These are phyloP conservation scores for Alcedo quadribrachys DNA, from an alignment of 2,797 vertebrate genomes.

Conservation along the genomic window DNA sequence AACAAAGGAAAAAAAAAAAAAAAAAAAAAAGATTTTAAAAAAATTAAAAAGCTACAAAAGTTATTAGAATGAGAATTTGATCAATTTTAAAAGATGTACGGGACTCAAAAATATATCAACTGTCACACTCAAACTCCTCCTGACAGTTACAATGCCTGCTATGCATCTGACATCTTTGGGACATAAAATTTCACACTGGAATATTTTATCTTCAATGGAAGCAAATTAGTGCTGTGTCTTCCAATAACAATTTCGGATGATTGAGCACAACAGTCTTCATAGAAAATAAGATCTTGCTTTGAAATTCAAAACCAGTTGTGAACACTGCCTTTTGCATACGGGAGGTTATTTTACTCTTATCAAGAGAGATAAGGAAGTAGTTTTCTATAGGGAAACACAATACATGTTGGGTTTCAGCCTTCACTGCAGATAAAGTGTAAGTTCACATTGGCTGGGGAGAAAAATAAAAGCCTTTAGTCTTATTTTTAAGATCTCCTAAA, in stretches of 20 bases:
- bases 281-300: constrained; percentile 13
- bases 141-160: background rate
- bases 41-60: background rate
- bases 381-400: constrained; percentile 8
- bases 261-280: background rate
- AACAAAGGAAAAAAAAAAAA: too few relatives aligned
- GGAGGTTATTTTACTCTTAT: constrained; percentile 13
- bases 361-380: constrained; percentile 16
- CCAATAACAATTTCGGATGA: constrained; percentile 4
- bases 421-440: background rate
- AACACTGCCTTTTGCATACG: constrained; percentile 10
- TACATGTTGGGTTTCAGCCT: constrained; percentile 5
- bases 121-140: background rate
- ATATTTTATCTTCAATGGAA: background rate
- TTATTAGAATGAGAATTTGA: background rate
- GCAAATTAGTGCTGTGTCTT: background rate
- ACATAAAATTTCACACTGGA: background rate
- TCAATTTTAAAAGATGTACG: background rate
- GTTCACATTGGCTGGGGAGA: background rate
- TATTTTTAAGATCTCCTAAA: background rate
- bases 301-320: constrained; percentile 3
- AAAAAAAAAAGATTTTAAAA: background rate
- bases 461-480: background rate
- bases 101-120: constrained; percentile 14
- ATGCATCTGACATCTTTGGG: background rate